A percentile compares a stretch with the other conserved stretches of the same genome.
These are phyloP conservation scores for Todiramphus saurophagus DNA, from an alignment of 2,113 vertebrate genomes.

Conservation along the genomic window DNA sequence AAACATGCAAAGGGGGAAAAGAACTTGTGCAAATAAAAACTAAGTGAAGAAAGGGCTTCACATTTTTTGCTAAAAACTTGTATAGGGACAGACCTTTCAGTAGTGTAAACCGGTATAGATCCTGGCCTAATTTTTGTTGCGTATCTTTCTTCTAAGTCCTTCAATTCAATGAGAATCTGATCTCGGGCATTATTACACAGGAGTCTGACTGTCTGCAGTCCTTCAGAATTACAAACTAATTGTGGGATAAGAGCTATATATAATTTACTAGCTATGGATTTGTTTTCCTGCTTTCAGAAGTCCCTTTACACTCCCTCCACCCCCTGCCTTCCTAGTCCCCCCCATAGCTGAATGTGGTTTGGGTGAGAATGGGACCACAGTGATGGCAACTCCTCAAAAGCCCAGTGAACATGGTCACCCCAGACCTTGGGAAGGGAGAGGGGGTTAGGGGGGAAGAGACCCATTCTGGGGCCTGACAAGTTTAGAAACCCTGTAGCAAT, in stretches of 20 bases:
- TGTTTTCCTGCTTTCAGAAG: constrained; percentile 66
- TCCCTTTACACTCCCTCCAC: background rate
- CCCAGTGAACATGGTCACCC: background rate
- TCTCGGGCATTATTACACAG: constrained; percentile 55
- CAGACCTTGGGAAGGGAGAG: background rate
- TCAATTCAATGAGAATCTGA: constrained; percentile 66
- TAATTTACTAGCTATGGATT: constrained; percentile 67
- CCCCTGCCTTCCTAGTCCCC: background rate
- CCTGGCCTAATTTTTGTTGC: constrained; percentile 27
- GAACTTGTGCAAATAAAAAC: background rate
- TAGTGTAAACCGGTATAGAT: constrained; percentile 40
- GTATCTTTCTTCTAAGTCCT: constrained; percentile 49
- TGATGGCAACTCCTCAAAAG: background rate
- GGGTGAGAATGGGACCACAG: background rate
- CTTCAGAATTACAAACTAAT: constrained; percentile 65
- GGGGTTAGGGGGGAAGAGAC: background rate
- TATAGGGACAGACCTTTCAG: background rate
- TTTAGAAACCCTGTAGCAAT: background rate
- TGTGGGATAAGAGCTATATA: constrained; percentile 55
- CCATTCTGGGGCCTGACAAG: background rate
- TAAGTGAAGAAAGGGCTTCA: background rate
- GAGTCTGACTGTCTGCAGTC: constrained; percentile 63
- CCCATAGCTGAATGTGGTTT: background rate
- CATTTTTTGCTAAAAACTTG: background rate
- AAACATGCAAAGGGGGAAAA: background rate